These are phyloP conservation scores for Griposia aprilina DNA, from an alignment of 2,888 invertebrate genomes.

Conservation along the genomic window DNA sequence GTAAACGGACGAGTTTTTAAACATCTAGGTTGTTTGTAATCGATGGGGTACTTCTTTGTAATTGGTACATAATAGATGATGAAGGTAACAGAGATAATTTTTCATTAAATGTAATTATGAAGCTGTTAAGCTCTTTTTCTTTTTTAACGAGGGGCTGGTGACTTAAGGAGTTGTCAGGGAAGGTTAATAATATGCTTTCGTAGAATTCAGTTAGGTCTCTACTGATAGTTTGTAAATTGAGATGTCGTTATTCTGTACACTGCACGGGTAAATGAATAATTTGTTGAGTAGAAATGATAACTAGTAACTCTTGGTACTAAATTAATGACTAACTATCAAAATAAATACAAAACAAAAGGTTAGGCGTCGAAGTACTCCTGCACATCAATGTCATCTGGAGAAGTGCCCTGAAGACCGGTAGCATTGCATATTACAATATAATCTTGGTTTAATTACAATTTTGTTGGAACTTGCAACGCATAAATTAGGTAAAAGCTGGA, in stretches of 20 bases:
- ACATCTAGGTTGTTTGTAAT: slow-evolving; percentile 61
- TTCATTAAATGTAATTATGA: slow-evolving; percentile 59
- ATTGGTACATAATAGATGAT: slow-evolving; percentile 60
- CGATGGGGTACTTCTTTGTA: slow-evolving; percentile 52
- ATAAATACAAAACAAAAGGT: too few relatives aligned
- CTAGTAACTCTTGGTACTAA: too few relatives aligned
- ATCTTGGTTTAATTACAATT: neutral
- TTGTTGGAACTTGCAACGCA: neutral
- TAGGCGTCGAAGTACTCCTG: too few relatives aligned
- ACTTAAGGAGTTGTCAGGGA: slow-evolving; percentile 4
- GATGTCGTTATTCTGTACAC: neutral
- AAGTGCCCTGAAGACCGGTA: too few relatives aligned
- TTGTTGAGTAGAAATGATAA: neutral
- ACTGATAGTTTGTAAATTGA: slow-evolving; percentile 15
- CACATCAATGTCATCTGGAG: too few relatives aligned
- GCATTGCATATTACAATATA: too few relatives aligned
- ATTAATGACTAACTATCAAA: too few relatives aligned
- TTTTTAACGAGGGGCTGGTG: neutral
- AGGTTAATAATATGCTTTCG: slow-evolving; percentile 24
- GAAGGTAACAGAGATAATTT: slow-evolving; percentile 53
- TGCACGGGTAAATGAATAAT: neutral
- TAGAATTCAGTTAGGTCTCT: slow-evolving; percentile 3
- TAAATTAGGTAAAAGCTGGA: neutral
- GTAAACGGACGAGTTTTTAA: slow-evolving; percentile 66
- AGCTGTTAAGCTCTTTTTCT: slow-evolving; percentile 35